Conservation (phyloP, 2,888 invertebrate species). For the Lysandra coridon region DNA sequence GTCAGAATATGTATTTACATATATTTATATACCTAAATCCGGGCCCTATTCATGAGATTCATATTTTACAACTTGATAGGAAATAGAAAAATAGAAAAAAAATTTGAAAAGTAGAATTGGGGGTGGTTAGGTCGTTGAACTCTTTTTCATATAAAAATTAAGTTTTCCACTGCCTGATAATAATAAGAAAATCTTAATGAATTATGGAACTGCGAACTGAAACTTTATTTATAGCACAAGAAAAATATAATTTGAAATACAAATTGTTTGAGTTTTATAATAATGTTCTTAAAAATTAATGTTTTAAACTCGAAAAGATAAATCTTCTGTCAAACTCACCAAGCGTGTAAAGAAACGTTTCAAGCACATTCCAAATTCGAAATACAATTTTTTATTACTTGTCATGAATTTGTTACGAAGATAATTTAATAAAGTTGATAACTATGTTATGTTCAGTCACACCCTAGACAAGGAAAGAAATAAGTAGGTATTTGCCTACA, state of each 20-base stretch:
- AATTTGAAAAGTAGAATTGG: too few species aligned
- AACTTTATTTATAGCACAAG: constrained; percentile 2
- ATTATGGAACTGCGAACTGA: background rate
- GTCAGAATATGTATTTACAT: too few species aligned
- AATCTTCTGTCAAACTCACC: constrained; percentile 16
- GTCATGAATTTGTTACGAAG: background rate
- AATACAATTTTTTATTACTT: background rate
- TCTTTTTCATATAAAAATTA: background rate
- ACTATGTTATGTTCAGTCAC: background rate
- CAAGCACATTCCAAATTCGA: constrained; percentile 19
- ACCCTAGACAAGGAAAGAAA: background rate
- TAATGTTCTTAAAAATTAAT: constrained; percentile 21
- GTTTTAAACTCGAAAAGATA: constrained; percentile 12
- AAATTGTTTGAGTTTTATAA: background rate
- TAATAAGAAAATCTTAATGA: background rate
- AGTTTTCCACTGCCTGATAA: background rate
- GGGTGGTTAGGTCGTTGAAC: background rate
- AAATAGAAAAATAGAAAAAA: too few species aligned
- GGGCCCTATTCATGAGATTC: too few species aligned
- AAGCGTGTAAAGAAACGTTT: constrained; percentile 30
- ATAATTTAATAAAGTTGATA: constrained; percentile 4
- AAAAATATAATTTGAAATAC: constrained; percentile 20
- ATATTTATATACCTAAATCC: too few species aligned
- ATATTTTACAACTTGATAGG: too few species aligned
- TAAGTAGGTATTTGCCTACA: background rate